These are phyloP conservation scores for Ennomos quercinarius DNA, from an alignment of 2,888 invertebrate genomes.

Conservation along the genomic window DNA sequence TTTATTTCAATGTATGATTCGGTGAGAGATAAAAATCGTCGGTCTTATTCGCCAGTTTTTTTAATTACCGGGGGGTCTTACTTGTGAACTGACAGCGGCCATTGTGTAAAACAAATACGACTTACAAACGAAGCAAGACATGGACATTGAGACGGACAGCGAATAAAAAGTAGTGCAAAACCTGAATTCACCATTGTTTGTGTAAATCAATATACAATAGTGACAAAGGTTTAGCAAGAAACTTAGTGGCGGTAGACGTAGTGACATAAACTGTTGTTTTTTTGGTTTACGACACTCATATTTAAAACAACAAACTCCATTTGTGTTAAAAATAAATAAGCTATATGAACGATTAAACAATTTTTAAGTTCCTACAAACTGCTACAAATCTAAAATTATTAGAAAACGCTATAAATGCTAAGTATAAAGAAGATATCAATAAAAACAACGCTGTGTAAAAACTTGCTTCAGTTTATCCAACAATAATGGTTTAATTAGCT, in stretches of 20 bases:
- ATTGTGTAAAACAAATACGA: conserved; percentile 80
- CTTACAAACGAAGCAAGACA: conserved; percentile 54
- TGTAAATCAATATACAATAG: conserved; percentile 2
- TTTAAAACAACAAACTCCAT: too few species aligned
- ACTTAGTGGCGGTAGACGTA: not conserved
- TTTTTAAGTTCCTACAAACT: too few species aligned
- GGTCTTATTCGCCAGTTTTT: conserved; percentile 84
- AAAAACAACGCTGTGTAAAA: not conserved
- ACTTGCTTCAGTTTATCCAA: conserved; percentile 4
- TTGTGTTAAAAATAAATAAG: too few species aligned
- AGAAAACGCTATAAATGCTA: too few species aligned
- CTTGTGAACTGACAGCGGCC: conserved; percentile 80
- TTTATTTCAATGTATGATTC: conserved; percentile 79
- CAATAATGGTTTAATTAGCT: conserved; percentile 3
- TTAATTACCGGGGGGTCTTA: conserved; percentile 82
- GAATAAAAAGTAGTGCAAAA: conserved; percentile 18
- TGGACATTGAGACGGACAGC: conserved; percentile 67
- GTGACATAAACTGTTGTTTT: not conserved
- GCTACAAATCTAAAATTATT: too few species aligned
- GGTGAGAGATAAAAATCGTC: conserved; percentile 83
- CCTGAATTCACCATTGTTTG: conserved; percentile 15
- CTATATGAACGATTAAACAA: too few species aligned
- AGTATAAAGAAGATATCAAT: not conserved
- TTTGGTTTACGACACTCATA: too few species aligned
- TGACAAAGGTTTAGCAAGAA: conserved; percentile 1